A percentile compares a stretch with the other conserved stretches of the same genome.
Conservation (phyloP, 2,888 invertebrate species). For the Rhabditoides inermis region DNA sequence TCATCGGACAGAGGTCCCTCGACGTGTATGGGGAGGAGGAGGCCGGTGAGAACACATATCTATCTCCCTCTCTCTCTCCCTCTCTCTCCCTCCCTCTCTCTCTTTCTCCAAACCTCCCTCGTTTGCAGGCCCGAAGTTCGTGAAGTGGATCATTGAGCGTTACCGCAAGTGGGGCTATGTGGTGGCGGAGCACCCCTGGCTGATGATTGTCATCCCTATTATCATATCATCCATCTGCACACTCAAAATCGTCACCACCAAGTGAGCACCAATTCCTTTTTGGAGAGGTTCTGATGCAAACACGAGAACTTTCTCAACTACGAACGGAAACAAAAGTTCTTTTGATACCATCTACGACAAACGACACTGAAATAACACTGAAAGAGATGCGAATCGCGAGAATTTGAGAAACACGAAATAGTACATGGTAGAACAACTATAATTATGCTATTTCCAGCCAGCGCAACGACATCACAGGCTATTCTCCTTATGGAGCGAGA, state of each 20-base stretch:
- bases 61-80: neutral
- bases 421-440: neutral
- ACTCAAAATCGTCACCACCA: slow-evolving; percentile 37
- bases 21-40: slow-evolving; percentile 36
- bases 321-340: no score
- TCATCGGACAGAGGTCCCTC: slow-evolving; percentile 46
- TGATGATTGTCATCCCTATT: slow-evolving; percentile 39
- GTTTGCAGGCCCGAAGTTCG: slow-evolving; percentile 39
- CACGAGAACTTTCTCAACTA: no score
- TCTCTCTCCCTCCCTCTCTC: neutral
- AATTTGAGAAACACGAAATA: no score
- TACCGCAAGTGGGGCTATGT: slow-evolving; percentile 47
- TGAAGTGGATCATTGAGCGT: slow-evolving; percentile 43
- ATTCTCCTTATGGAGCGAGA: slow-evolving; percentile 38
- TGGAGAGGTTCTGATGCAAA: no score
- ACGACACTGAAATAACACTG: no score
- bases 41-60: no score
- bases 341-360: no score
- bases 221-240: slow-evolving; percentile 33
- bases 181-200: slow-evolving; percentile 44
- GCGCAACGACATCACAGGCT: slow-evolving; percentile 20
- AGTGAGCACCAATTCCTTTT: no score
- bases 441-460: slow-evolving; percentile 7
- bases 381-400: no score
- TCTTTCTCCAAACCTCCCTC: neutral